phyloP scores from a whole-genome alignment of 2,797 vertebrate genomes.

The Onychomys torridus region DNA sequence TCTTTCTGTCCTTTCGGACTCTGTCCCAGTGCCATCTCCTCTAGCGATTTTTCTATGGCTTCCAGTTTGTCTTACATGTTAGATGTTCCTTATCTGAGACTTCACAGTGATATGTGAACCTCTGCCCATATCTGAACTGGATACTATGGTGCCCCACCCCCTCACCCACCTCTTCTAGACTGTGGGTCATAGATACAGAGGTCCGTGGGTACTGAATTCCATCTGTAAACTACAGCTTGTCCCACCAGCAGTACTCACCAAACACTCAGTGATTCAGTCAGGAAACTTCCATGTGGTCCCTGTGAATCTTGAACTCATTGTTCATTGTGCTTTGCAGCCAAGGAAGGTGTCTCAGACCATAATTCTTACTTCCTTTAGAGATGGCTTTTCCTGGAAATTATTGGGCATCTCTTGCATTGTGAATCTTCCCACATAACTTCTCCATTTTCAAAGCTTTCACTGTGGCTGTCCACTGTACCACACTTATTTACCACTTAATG shows the following conservation, averaged over 20 bases:
- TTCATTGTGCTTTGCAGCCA: neutral
- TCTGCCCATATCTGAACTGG: neutral
- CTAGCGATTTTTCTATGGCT: neutral
- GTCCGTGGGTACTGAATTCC: neutral
- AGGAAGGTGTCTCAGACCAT: neutral
- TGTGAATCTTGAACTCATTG: constrained; percentile 44
- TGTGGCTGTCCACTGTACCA: constrained; percentile 1
- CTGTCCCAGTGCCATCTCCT: neutral
- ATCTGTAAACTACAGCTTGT: neutral
- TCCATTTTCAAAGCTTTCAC: constrained; percentile 54
- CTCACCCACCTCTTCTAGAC: neutral
- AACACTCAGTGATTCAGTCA: constrained; percentile 42
- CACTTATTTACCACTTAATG: constrained; percentile 44
- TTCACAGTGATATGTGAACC: neutral
- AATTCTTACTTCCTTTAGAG: constrained; percentile 56
- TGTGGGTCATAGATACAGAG: neutral
- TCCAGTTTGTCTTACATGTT: neutral
- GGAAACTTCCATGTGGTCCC: constrained; percentile 34
- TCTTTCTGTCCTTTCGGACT: neutral
- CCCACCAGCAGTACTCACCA: neutral
- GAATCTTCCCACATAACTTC: constrained; percentile 2
- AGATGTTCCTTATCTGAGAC: neutral
- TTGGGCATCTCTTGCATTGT: neutral
- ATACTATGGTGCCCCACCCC: neutral
- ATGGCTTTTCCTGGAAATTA: neutral